Evolutionary conservation across 2,888 invertebrate species (phyloP).

Genomic region (Oscheius sp.): DNA sequence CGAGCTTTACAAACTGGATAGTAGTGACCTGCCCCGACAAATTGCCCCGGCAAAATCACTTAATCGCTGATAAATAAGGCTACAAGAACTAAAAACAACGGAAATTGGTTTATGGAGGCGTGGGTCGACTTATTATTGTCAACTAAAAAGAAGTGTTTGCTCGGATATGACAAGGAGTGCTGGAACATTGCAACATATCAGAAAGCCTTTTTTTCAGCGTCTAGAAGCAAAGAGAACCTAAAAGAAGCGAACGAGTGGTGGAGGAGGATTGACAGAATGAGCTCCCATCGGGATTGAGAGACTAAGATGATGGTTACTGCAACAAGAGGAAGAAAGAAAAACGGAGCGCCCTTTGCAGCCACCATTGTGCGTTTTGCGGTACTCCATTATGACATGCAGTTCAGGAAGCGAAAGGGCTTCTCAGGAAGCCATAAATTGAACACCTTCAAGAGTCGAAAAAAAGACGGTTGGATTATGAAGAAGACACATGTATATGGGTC

Average conservation of each 20-base stretch:
- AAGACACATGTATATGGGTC: too few species aligned
- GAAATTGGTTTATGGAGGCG: too few species aligned
- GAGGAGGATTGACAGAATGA: not conserved
- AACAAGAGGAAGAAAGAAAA: not conserved
- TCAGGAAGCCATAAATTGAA: conserved; percentile 11
- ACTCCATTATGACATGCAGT: conserved; percentile 1
- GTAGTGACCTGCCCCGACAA: too few species aligned
- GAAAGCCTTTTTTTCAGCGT: not conserved
- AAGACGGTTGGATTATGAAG: not conserved
- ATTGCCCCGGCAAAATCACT: too few species aligned
- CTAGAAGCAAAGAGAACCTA: not conserved
- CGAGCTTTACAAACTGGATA: not conserved
- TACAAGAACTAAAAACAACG: too few species aligned
- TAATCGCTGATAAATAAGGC: too few species aligned
- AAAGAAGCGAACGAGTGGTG: too few species aligned
- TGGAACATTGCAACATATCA: not conserved
- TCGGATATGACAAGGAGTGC: not conserved
- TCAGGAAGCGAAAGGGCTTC: conserved; percentile 12
- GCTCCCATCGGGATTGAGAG: not conserved
- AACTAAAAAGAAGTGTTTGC: not conserved
- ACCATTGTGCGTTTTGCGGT: not conserved
- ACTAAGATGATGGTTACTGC: conserved; percentile 11
- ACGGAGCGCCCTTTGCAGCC: not conserved
- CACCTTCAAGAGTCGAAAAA: conserved; percentile 24
- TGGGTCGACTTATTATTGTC: too few species aligned